phyloP scores from a whole-genome alignment of 2,888 invertebrate species.

The Ennomos quercinarius region DNA sequence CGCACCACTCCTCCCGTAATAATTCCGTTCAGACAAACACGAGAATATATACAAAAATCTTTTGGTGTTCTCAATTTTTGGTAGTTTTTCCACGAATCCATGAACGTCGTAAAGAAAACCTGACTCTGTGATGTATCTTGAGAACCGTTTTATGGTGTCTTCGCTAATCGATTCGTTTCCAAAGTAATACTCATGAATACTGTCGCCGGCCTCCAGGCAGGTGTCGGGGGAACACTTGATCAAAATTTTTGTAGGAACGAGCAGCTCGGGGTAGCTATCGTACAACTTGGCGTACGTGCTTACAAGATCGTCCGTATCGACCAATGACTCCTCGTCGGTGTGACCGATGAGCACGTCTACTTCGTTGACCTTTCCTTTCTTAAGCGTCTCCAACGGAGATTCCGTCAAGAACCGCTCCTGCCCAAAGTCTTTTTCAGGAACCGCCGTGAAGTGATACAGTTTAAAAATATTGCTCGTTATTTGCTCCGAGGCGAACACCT shows the following conservation, averaged over 20 bases:
- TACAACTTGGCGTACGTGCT: constrained; percentile 34
- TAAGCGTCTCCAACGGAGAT: constrained; percentile 46
- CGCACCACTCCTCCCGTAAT: constrained; percentile 46
- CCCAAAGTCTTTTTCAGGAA: constrained; percentile 61
- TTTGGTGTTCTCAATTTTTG: constrained; percentile 24
- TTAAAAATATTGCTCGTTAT: constrained; percentile 44
- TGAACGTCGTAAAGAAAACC: constrained; percentile 46
- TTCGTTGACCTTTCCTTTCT: constrained; percentile 71
- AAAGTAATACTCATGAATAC: constrained; percentile 55
- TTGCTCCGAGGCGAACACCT: constrained; percentile 50
- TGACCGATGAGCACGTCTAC: constrained; percentile 89
- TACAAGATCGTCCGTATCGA: constrained; percentile 39
- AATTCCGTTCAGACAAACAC: constrained; percentile 55
- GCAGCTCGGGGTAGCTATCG: constrained; percentile 49
- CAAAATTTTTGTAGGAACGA: constrained; percentile 55
- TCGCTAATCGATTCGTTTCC: constrained; percentile 42
- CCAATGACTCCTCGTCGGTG: constrained; percentile 87
- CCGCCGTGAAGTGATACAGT: constrained; percentile 57
- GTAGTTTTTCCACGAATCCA: constrained; percentile 30
- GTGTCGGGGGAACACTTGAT: constrained; percentile 40
- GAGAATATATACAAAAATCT: constrained; percentile 56
- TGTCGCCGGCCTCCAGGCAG: constrained; percentile 49
- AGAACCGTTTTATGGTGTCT: constrained; percentile 48
- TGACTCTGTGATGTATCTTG: constrained; percentile 45
- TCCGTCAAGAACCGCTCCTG: constrained; percentile 53